Evolutionary conservation across 2,888 invertebrate genomes (phyloP), one percentile per base, ranked within the genome.

Genomic region (Cataglyphis altisquamis): DNA sequence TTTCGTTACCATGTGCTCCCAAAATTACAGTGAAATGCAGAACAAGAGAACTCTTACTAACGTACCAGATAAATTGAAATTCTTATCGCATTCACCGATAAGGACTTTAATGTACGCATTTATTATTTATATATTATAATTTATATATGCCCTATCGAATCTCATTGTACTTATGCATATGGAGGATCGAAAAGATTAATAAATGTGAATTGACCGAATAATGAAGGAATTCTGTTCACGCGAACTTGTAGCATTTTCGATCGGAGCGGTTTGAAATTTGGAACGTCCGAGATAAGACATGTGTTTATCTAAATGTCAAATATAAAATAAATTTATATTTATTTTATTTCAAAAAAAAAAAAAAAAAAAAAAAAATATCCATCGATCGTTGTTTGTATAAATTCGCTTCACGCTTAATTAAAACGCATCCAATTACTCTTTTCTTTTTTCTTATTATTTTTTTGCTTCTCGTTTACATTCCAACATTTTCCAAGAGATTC

Each of bases 141-240:
- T 55, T 29, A 4, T 25, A 12, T n/a, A 8, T 25, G 48, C 32
- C 18, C 3, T 67, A 25, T 77, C 25, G 9, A 55, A 67, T 67
- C 18, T 55, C 15, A 4, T 25, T 77, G 55, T 9, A 67, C 25
- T 77, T 39, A 67, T 39, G 39, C n/a, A 29, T 36, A 48, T 52
- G 36, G 36, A 36, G 36, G 15, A 25, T 72, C 55, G 64, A 74
- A 29, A 77, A 41, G 55, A 77, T 75, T 75, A 66, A 67, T 12
- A 2, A 55, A 66, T 39, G 5, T 5, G 10, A 75, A 77, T 77
- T 55, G 55, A 3, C 2, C 1, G 25, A 52, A 67, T 67, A 67
- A 75, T 36, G 18, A 67, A 12, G 29, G 10, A 3, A 25, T 52
- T 52, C 3, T 15, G 15, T 39, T 75, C n/a, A n/a, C 55, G 1